A percentile compares a stretch with the other conserved stretches of the same genome.
phyloP scores from a whole-genome alignment of 2,888 invertebrate genomes.

The Yponomeuta evonymella region DNA sequence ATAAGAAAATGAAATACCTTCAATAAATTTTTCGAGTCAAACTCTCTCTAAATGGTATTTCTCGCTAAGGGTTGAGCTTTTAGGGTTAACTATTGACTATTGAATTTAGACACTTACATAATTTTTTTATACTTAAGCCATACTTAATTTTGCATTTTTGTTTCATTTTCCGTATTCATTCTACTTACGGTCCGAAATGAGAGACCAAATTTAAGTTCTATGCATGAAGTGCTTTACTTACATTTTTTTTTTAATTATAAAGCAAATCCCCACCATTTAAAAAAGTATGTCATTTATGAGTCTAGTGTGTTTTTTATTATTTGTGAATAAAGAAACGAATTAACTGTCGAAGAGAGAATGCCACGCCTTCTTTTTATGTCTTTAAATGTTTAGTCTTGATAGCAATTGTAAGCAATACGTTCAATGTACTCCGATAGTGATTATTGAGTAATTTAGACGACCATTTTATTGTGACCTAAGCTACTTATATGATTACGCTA shows the following conservation, averaged over 20 bases:
- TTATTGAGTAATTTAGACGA: neutral
- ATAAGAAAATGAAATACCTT: no score
- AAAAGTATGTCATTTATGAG: no score
- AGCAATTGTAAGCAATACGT: slow-evolving; percentile 58
- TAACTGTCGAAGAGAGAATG: slow-evolving; percentile 29
- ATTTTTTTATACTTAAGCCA: neutral
- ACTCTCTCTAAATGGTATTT: slow-evolving; percentile 42
- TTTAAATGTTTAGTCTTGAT: slow-evolving; percentile 38
- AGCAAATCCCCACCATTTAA: no score
- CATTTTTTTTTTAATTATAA: no score
- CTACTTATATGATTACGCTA: neutral
- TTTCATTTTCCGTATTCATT: neutral
- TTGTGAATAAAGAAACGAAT: slow-evolving; percentile 23
- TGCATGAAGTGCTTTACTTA: no score
- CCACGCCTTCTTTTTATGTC: slow-evolving; percentile 38
- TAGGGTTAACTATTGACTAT: slow-evolving; percentile 50
- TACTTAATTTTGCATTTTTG: slow-evolving; percentile 19
- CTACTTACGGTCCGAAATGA: no score
- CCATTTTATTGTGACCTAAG: neutral
- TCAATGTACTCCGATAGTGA: neutral
- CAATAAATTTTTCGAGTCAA: slow-evolving; percentile 40
- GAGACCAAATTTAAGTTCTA: no score
- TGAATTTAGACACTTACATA: slow-evolving; percentile 38
- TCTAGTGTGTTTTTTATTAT: slow-evolving; percentile 22
- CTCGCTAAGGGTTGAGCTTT: slow-evolving; percentile 59